phyloP scores from a whole-genome alignment of 1,140 invertebrate genomes.

The Zaprionus ghesquierei region DNA sequence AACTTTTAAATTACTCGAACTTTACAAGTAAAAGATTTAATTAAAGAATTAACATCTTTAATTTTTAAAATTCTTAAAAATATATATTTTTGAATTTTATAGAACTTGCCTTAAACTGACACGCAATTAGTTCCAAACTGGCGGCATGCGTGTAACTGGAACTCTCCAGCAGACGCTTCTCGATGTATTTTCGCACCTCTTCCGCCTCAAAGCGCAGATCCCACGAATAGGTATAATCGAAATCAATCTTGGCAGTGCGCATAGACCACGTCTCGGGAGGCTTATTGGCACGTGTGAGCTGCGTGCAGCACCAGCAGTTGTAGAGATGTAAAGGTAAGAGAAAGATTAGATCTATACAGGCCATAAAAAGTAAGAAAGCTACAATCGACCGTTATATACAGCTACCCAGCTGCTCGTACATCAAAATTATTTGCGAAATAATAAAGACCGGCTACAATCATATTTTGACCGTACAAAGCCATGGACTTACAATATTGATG shows the following conservation, averaged over 20 bases:
- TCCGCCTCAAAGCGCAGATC: slow-evolving; percentile 89
- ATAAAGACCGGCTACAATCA: too few species aligned
- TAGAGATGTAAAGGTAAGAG: slow-evolving; percentile 66
- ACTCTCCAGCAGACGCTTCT: slow-evolving; percentile 86
- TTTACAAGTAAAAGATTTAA: too few species aligned
- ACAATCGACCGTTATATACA: too few species aligned
- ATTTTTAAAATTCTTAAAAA: background rate
- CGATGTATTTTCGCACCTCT: slow-evolving; percentile 88
- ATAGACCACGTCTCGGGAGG: slow-evolving; percentile 83
- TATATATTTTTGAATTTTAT: too few species aligned
- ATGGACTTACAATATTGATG: too few species aligned
- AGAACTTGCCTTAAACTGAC: too few species aligned
- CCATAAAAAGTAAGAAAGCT: too few species aligned
- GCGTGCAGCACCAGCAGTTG: slow-evolving; percentile 82
- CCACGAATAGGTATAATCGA: slow-evolving; percentile 87
- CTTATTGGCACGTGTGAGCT: slow-evolving; percentile 69
- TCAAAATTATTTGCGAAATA: too few species aligned
- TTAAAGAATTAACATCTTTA: too few species aligned
- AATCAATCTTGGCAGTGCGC: slow-evolving; percentile 83
- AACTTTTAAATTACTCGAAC: too few species aligned
- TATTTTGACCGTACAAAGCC: too few species aligned
- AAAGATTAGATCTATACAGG: background rate
- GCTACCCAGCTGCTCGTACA: too few species aligned
- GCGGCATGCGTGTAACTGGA: slow-evolving; percentile 85
- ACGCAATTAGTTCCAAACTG: slow-evolving; percentile 85